Evolutionary conservation across 2,888 invertebrate species (phyloP), one percentile per base, ranked within the genome.

Genomic region (Opisthograptis luteolata): DNA sequence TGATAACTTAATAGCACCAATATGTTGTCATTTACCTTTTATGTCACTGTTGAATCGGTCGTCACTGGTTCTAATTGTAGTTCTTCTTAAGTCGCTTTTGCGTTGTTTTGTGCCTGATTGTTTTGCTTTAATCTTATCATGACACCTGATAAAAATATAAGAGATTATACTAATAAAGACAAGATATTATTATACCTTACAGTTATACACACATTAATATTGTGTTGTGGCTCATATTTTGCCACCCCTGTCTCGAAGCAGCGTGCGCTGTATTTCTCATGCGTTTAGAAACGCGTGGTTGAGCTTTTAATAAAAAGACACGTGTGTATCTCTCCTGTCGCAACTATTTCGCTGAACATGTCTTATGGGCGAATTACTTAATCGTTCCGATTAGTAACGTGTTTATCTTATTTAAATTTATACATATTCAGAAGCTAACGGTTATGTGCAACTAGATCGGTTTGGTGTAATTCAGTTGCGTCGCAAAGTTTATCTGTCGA

Each of bases 261-360:
- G 56, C 31, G 50, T 59, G 47, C 40, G 42, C 51, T 28, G 44
- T 42, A 52, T 58, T 61, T 58, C 54, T 49, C 59, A 52, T 50
- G 48, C 22, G 51, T 69, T 67, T 62, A 68, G 67, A 61, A 64
- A 66, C 47, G 53, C 56, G 37, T 46, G 45, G 42, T 47, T 43
- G 36, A 19, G 27, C 14, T 51, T 54, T 58, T 58, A 68, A 55
- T 59, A 64, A 64, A 66, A 63, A 68, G 57, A 62, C 68, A 70
- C 70, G 65, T n/a, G n/a, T n/a, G n/a, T 72, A 60, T 52, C 42
- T 61, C 44, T 57, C 47, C 59, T 69, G 62, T 66, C 59, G 68
- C 62, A 76, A 77, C 55, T 39, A 46, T 58, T 66, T 58, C 63
- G 36, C 58, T 60, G 50, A 55, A 46, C 46, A 56, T 49, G 52